Conservation (phyloP, 2,113 vertebrate genomes). For the Leptodactylus fuscus region DNA sequence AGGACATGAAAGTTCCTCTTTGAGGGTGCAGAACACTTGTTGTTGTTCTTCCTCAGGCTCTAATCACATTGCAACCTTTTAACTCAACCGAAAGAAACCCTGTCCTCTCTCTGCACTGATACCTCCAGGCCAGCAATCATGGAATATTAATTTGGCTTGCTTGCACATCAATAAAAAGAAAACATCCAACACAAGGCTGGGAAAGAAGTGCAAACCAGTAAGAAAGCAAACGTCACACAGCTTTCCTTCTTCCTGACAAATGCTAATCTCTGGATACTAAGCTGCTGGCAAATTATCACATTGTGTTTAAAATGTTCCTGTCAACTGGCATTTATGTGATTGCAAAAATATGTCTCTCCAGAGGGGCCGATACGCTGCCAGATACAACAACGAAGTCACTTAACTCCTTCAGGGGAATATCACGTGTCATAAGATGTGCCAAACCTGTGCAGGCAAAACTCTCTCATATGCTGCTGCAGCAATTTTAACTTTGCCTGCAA, state of each 20-base stretch:
- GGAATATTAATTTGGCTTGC: background rate
- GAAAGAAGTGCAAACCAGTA: background rate
- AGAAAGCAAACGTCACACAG: background rate
- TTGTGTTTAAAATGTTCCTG: slow-evolving; percentile 33
- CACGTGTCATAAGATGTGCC: background rate
- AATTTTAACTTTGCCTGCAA: background rate
- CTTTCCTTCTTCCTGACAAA: background rate
- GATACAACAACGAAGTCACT: background rate
- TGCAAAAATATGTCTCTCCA: slow-evolving; percentile 17
- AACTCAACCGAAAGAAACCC: background rate
- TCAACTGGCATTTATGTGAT: slow-evolving; percentile 25
- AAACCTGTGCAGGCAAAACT: background rate
- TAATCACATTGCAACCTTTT: background rate
- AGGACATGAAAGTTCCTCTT: too few species aligned
- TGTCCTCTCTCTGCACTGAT: background rate
- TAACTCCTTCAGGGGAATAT: background rate
- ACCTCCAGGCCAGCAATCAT: background rate
- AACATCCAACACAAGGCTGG: background rate
- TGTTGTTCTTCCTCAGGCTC: background rate
- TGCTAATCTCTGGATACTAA: background rate
- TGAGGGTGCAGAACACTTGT: too few species aligned
- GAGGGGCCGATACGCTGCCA: background rate
- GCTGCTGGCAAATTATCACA: slow-evolving; percentile 16
- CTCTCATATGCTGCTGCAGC: background rate
- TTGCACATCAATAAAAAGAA: background rate